Conservation (phyloP, 2,113 vertebrate species). For the Acrocephalus kingi region DNA sequence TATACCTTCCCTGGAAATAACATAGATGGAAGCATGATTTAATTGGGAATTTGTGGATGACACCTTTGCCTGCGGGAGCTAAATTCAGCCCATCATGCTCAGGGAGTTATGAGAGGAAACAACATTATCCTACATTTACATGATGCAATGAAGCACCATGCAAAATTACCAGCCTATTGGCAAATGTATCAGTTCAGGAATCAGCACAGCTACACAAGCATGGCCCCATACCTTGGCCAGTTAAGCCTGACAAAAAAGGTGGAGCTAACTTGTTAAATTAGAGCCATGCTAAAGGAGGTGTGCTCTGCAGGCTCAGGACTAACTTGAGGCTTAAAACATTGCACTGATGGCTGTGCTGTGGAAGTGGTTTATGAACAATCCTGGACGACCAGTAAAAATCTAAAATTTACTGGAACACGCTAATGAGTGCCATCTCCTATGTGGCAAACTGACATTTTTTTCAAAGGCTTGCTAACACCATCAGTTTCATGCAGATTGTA, state of each 20-base stretch:
- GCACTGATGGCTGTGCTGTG: not conserved
- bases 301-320: not conserved
- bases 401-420: not conserved
- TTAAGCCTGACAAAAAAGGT: not conserved
- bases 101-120: not conserved
- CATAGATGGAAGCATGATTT: not conserved
- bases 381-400: not conserved
- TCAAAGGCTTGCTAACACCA: not conserved
- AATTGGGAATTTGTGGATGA: not conserved
- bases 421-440: not conserved
- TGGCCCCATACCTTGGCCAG: not conserved
- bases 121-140: not conserved
- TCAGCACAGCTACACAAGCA: not conserved
- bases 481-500: not conserved
- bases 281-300: not conserved
- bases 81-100: not conserved
- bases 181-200: not conserved
- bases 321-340: not conserved
- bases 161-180: not conserved
- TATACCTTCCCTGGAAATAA: not conserved
- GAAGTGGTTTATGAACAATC: not conserved
- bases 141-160: not conserved
- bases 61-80: not conserved
- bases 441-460: not conserved
- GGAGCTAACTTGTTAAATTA: not conserved